phyloP scores from a whole-genome alignment of 1,140 invertebrate species.

The Sycophila sp. region DNA sequence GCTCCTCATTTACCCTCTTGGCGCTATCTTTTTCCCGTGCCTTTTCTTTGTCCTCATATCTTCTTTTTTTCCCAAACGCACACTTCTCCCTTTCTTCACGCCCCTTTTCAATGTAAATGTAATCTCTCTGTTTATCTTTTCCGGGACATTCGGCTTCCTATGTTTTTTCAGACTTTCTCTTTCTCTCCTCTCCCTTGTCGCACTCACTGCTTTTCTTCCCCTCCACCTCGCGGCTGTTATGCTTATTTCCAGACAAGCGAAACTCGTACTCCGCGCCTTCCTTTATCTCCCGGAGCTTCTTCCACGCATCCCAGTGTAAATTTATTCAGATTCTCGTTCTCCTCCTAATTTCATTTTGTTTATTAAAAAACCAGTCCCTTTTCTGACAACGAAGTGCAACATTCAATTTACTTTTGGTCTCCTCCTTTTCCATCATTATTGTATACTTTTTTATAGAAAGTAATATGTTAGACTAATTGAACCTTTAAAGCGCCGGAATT shows the following conservation, averaged over 20 bases:
- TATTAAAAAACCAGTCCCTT: no score
- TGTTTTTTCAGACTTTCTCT: constrained; percentile 17
- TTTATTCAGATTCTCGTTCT: constrained; percentile 19
- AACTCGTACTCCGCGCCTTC: neutral
- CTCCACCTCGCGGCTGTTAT: constrained; percentile 1
- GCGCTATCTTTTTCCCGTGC: neutral
- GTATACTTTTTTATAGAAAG: no score
- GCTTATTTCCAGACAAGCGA: neutral
- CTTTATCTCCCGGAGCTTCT: constrained; percentile 3
- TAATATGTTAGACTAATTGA: no score
- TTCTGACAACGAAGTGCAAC: no score
- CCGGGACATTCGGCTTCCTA: constrained; percentile 25
- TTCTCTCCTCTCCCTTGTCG: neutral
- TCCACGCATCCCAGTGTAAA: neutral
- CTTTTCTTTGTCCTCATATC: neutral
- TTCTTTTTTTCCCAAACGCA: neutral
- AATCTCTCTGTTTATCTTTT: constrained; percentile 27
- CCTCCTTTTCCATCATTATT: no score
- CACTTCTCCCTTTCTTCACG: no score
- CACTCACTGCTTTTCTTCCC: neutral
- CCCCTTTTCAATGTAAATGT: constrained; percentile 28
- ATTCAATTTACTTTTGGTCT: no score
- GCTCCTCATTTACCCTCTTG: neutral
- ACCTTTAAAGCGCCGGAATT: no score
- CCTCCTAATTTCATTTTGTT: constrained; percentile 6